Evolutionary conservation across 2,797 vertebrate species (phyloP), one percentile per base, ranked within the genome.

Genomic region (Myoxocephalus aenaeus): DNA sequence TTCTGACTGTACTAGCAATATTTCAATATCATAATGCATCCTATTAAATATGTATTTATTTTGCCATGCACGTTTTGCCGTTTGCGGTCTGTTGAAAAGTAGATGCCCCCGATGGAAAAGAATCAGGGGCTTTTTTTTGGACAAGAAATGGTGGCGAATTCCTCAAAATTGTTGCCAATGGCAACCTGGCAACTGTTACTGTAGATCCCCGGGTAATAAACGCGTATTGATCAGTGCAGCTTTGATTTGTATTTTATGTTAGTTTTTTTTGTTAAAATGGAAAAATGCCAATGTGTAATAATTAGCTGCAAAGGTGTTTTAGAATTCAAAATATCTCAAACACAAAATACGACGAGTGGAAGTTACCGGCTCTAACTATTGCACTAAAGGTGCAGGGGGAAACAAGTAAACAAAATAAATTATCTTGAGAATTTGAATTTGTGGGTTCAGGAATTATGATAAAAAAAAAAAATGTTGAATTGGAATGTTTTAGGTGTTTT

Each of bases 361-460:
- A 57, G 70, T 73, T 61, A 54, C 46, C 63, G 42, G 70, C 57
- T 76, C n/a, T 22, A 20, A 79, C 76, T 76, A 79, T 25, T 10
- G 66, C 65, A 75, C 74, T 70, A 42, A 32, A 36, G 40, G 54
- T 53, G 77, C 48, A 53, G 14, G 62, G 27, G 63, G 44, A 62
- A 61, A 15, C 12, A 56, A 71, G 70, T 65, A 63, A 71, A 79
- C 66, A 78, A 42, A 73, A 71, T 57, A 38, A 81, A 84, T 81
- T 71, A 74, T 57, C 63, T 53, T 32, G 42, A 83, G 50, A 79
- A 75, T 84, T 61, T 70, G 67, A 86, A 90, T 88, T 40, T 79
- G 44, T 7, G 20, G 51, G 65, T 68, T 77, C 4, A 54, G 59
- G 32, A 65, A 66, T 68, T 62, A 50, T 56, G 50, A 71, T 73